Percentiles rank a stretch among this genome's conserved stretches.
Evolutionary conservation across 2,113 vertebrate genomes (phyloP).

Genomic region (Uropsilus gracilis): DNA sequence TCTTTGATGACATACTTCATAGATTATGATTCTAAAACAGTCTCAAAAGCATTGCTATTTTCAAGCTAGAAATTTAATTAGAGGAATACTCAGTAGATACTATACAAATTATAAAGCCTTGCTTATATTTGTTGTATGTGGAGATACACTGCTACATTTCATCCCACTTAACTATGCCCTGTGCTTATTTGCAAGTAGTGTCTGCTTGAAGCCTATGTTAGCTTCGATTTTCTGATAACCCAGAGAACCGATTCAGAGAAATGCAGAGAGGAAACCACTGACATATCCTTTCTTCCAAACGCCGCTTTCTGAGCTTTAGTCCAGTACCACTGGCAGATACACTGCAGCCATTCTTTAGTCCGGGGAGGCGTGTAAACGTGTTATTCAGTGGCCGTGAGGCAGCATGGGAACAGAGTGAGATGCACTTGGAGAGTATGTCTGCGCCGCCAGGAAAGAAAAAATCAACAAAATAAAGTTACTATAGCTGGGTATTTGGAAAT

Average conservation of each 20-base stretch:
- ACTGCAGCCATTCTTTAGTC: not conserved
- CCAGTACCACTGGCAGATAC: accelerated
- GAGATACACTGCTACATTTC: not conserved
- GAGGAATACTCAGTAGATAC: not conserved
- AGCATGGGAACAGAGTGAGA: not conserved
- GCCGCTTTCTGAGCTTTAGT: not conserved
- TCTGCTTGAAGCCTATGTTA: not conserved
- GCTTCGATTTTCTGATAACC: not conserved
- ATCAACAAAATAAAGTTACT: not conserved
- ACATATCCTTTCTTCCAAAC: not conserved
- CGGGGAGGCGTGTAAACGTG: not conserved
- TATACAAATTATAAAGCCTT: not conserved
- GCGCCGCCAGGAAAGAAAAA: not conserved
- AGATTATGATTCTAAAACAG: not conserved
- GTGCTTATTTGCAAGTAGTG: not conserved
- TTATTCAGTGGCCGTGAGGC: not conserved
- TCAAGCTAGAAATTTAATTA: constrained; percentile 32
- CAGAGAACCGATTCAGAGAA: not conserved
- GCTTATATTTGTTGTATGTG: not conserved
- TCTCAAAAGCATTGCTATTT: not conserved
- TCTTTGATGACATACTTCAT: not conserved
- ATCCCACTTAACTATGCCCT: not conserved
- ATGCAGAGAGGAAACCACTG: not conserved
- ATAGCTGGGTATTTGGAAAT: not conserved
- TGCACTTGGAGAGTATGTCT: not conserved